These are phyloP conservation scores for Antechinus flavipes DNA, from an alignment of 2,113 vertebrate species.

Conservation along the genomic window DNA sequence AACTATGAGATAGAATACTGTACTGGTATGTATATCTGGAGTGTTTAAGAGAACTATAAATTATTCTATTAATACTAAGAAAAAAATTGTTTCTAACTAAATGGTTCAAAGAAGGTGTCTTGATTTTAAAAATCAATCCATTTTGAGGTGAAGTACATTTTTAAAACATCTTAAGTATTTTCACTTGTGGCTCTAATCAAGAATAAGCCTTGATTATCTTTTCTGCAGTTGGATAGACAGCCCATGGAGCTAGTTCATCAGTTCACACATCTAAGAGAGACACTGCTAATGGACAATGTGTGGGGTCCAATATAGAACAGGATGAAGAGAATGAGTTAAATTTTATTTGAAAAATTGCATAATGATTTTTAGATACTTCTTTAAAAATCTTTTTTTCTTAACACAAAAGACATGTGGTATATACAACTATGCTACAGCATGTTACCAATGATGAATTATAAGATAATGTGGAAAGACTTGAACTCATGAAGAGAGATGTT, in stretches of 20 bases:
- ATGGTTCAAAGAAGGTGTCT: slow-evolving; percentile 27
- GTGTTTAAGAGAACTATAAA: not conserved
- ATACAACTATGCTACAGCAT: not conserved
- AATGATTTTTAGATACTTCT: not conserved
- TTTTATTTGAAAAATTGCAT: not conserved
- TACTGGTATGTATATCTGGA: not conserved
- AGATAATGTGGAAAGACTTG: too few species aligned
- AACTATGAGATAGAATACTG: not conserved
- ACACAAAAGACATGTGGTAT: not conserved
- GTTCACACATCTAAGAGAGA: not conserved
- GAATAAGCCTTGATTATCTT: slow-evolving; percentile 25
- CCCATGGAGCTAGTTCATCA: not conserved
- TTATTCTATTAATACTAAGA: not conserved
- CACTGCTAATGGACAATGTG: not conserved
- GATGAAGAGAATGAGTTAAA: not conserved
- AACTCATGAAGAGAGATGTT: too few species aligned
- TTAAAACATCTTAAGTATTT: slow-evolving; percentile 40
- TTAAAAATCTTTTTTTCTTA: not conserved
- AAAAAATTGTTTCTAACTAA: not conserved
- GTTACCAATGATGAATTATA: not conserved
- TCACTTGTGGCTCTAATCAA: slow-evolving; percentile 5
- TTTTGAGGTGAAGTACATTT: slow-evolving; percentile 9
- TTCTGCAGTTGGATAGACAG: not conserved
- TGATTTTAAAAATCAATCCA: slow-evolving; percentile 41
- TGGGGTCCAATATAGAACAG: not conserved